These are phyloP conservation scores for Heliconius hewitsoni DNA, from an alignment of 1,140 invertebrate species.

Conservation along the genomic window DNA sequence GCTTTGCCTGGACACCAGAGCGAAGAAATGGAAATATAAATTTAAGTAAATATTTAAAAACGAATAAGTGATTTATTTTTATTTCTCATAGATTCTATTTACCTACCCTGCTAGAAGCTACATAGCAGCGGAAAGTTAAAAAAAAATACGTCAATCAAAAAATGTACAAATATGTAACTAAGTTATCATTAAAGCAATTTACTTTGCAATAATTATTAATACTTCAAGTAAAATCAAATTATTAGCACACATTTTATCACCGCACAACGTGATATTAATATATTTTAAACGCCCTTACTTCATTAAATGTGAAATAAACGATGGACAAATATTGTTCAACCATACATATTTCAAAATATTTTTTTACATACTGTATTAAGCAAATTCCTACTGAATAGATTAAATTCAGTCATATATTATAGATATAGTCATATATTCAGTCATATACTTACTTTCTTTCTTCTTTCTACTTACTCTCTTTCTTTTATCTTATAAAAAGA, in stretches of 20 bases:
- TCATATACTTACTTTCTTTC: neutral
- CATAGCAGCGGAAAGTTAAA: neutral
- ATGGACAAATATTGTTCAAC: neutral
- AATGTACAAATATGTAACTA: neutral
- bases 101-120: neutral
- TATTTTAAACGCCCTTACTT: neutral
- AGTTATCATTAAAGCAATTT: neutral
- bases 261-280: neutral
- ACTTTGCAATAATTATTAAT: neutral
- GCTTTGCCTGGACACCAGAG: too few species aligned
- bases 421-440: too few species aligned
- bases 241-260: slow-evolving; percentile 1
- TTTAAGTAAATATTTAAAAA: too few species aligned
- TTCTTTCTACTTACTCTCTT: too few species aligned
- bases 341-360: neutral
- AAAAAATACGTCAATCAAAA: neutral
- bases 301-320: neutral
- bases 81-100: neutral
- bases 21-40: too few species aligned
- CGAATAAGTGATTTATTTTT: neutral
- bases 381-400: neutral
- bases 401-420: neutral
- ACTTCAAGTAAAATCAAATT: neutral
- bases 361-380: neutral
- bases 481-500: neutral